Evolutionary conservation across 2,888 invertebrate species (phyloP).

Genomic region (Zonitis immaculata): DNA sequence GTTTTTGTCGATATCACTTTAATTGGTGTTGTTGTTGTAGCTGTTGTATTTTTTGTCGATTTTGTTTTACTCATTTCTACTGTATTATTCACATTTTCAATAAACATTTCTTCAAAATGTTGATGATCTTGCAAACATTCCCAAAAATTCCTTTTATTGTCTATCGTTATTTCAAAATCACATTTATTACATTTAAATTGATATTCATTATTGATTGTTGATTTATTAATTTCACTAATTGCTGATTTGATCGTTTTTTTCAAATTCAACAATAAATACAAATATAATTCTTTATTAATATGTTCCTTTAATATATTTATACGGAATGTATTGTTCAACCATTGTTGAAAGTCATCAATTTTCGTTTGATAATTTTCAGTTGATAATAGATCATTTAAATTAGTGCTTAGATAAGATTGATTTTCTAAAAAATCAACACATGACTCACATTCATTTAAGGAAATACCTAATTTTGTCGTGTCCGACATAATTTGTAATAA

Average conservation of each 20-base stretch:
- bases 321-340: slow-evolving; percentile 26
- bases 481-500: not conserved
- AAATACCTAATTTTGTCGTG: not conserved
- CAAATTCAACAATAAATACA: slow-evolving; percentile 25
- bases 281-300: slow-evolving; percentile 21
- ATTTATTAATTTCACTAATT: slow-evolving; percentile 23
- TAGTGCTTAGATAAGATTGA: slow-evolving; percentile 4
- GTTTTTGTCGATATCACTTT: not conserved
- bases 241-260: slow-evolving; percentile 28
- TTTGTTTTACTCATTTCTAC: slow-evolving; percentile 7
- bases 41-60: slow-evolving; percentile 22
- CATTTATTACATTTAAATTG: slow-evolving; percentile 28
- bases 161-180: slow-evolving; percentile 19
- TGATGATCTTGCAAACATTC: slow-evolving; percentile 27
- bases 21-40: slow-evolving; percentile 14
- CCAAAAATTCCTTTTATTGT: slow-evolving; percentile 28
- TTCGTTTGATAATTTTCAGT: slow-evolving; percentile 19
- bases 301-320: slow-evolving; percentile 20
- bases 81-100: slow-evolving; percentile 16
- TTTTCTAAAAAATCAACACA: slow-evolving; percentile 10
- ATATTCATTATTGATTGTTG: slow-evolving; percentile 9
- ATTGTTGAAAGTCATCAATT: slow-evolving; percentile 25
- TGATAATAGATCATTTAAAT: slow-evolving; percentile 4
- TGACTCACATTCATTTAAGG: not conserved
- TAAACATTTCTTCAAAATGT: slow-evolving; percentile 29